Evolutionary conservation across 1,140 invertebrate species (phyloP).

Genomic region (Rhagoletis pomonella): DNA sequence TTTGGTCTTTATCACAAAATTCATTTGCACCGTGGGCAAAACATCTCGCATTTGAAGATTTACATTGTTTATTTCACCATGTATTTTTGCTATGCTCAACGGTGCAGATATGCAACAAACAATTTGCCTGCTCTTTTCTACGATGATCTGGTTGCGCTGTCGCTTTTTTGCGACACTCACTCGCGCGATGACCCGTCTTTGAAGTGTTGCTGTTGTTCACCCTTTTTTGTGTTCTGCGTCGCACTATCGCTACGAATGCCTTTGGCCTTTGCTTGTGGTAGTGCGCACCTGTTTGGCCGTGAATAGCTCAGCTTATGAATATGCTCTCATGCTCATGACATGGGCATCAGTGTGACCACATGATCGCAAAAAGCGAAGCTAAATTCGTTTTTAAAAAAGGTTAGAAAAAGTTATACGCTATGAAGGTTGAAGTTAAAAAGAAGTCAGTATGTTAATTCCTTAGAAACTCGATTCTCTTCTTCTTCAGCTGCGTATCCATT

Average conservation of each 20-base stretch:
- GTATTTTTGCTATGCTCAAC: background rate
- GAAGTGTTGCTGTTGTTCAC: background rate
- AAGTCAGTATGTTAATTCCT: too few relatives aligned
- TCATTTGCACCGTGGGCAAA: background rate
- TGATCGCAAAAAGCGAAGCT: too few relatives aligned
- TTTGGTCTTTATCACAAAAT: background rate
- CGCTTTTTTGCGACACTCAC: background rate
- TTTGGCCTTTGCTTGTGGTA: background rate
- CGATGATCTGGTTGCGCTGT: background rate
- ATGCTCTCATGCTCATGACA: too few relatives aligned
- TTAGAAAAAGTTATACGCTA: too few relatives aligned
- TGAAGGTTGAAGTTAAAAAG: too few relatives aligned
- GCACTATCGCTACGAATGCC: background rate
- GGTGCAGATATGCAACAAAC: background rate
- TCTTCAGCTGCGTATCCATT: too few relatives aligned
- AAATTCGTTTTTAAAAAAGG: too few relatives aligned
- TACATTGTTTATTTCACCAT: background rate
- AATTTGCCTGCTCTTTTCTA: background rate
- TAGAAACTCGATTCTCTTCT: too few relatives aligned
- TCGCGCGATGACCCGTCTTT: conserved; percentile 23
- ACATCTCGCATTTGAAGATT: background rate
- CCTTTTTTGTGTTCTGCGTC: background rate
- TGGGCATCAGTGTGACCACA: too few relatives aligned
- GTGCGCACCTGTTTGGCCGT: too few relatives aligned
- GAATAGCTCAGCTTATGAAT: too few relatives aligned